Evolutionary conservation across 2,797 vertebrate genomes (phyloP).

Genomic region (Cirrhinus mrigala): DNA sequence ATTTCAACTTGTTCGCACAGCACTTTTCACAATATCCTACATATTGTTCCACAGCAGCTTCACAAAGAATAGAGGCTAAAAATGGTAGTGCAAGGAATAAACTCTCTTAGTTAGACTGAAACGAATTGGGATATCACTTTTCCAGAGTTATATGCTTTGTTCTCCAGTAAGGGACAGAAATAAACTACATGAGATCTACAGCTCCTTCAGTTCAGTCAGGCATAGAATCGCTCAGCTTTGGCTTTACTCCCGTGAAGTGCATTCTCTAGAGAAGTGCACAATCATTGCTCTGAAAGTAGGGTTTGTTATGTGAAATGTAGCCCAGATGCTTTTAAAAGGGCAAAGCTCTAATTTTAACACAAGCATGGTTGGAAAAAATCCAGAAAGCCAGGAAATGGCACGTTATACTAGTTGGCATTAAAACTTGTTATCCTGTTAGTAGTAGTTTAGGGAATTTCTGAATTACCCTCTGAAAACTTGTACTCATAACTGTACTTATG

Average conservation of each 20-base stretch:
- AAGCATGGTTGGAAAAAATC: neutral
- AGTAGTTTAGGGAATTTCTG: neutral
- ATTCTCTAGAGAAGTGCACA: constrained; percentile 30
- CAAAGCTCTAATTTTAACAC: constrained; percentile 26
- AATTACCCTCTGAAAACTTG: neutral
- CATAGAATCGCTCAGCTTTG: neutral
- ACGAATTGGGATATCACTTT: neutral
- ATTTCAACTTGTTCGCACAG: neutral
- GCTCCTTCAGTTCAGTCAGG: constrained; percentile 10
- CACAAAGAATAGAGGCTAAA: neutral
- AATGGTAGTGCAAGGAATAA: neutral
- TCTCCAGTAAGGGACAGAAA: neutral
- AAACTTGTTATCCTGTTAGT: neutral
- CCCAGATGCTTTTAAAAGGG: constrained; percentile 29
- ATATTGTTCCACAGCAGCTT: neutral
- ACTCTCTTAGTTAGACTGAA: neutral
- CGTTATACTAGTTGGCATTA: neutral
- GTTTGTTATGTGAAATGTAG: constrained; percentile 30
- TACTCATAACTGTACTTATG: neutral
- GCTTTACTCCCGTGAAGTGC: constrained; percentile 6
- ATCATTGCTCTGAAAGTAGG: constrained; percentile 30
- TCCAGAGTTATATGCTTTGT: neutral
- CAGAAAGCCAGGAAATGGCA: neutral
- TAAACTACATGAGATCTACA: neutral
- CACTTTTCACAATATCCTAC: neutral